A percentile compares a stretch with the other conserved stretches of the same genome.
Evolutionary conservation across 2,888 invertebrate genomes (phyloP).

Genomic region (Orthonychiurus folsomi): DNA sequence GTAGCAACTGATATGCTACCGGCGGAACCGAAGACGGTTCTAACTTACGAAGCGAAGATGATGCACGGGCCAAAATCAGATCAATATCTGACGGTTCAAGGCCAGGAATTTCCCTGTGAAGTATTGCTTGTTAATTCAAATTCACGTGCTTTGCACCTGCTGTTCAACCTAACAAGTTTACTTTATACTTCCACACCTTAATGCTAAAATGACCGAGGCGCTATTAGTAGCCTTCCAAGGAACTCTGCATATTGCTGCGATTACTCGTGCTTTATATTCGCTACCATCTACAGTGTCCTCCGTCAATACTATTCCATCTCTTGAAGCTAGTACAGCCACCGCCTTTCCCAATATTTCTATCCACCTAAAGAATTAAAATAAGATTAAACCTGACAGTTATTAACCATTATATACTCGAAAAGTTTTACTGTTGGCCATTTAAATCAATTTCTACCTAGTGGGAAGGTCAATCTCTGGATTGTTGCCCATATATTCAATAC

Average conservation of each 20-base stretch:
- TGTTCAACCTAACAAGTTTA: not conserved
- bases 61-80: slow-evolving; percentile 16
- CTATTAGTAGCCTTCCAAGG: slow-evolving; percentile 28
- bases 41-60: slow-evolving; percentile 11
- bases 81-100: slow-evolving; percentile 21
- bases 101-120: slow-evolving; percentile 29
- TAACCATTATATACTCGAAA: not conserved
- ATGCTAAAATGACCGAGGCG: slow-evolving; percentile 25
- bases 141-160: not conserved
- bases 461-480: no score
- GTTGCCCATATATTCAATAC: slow-evolving; percentile 25
- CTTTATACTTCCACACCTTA: slow-evolving; percentile 22
- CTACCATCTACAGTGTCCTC: slow-evolving; percentile 24
- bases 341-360: slow-evolving; percentile 34
- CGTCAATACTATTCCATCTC: slow-evolving; percentile 27
- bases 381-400: not conserved
- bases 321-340: slow-evolving; percentile 18
- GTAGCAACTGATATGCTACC: slow-evolving; percentile 27
- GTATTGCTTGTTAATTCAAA: not conserved
- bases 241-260: slow-evolving; percentile 25
- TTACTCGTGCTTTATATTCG: slow-evolving; percentile 20
- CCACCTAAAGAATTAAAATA: slow-evolving; percentile 26
- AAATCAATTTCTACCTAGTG: no score
- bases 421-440: not conserved
- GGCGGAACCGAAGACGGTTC: slow-evolving; percentile 27